A percentile compares a stretch with the other conserved stretches of the same genome.
These are phyloP conservation scores for Sphaeramia orbicularis DNA, from an alignment of 2,797 vertebrate genomes.

Conservation along the genomic window DNA sequence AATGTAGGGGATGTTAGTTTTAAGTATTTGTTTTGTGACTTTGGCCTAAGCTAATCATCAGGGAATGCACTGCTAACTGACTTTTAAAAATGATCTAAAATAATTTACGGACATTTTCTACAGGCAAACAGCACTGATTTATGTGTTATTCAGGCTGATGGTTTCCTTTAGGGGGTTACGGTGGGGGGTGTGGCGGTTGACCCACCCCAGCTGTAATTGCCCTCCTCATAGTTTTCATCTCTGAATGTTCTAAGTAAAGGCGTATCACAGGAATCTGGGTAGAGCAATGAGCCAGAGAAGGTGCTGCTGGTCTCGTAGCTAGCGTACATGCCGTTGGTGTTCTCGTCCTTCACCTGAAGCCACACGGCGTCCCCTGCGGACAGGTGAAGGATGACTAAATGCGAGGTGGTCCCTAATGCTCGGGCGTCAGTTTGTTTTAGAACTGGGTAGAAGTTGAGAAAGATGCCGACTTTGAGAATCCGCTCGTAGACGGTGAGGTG, in stretches of 20 bases:
- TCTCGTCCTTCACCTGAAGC: constrained; percentile 67
- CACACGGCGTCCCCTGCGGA: constrained; percentile 67
- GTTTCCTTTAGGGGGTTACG: not conserved
- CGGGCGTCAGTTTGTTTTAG: constrained; percentile 66
- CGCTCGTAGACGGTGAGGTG: constrained; percentile 51
- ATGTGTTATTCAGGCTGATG: not conserved
- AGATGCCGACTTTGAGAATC: constrained; percentile 77
- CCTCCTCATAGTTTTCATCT: too few relatives aligned
- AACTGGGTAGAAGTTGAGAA: constrained; percentile 62
- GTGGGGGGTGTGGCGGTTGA: not conserved
- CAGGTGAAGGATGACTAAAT: constrained; percentile 75
- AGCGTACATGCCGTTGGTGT: constrained; percentile 70
- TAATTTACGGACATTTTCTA: constrained; percentile 9
- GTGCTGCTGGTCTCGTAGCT: constrained; percentile 69
- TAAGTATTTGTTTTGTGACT: too few relatives aligned
- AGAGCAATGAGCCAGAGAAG: constrained; percentile 79
- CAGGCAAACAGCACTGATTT: not conserved
- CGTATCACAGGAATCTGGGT: constrained; percentile 73
- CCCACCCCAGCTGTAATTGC: not conserved
- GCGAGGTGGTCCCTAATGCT: constrained; percentile 57
- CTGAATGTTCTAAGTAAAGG: not conserved
- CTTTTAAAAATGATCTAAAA: not conserved
- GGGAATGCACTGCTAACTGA: not conserved
- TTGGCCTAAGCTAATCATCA: not conserved
- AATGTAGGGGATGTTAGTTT: too few relatives aligned